phyloP scores from a whole-genome alignment of 2,113 vertebrate species.

The Cyrtonyx montezumae region DNA sequence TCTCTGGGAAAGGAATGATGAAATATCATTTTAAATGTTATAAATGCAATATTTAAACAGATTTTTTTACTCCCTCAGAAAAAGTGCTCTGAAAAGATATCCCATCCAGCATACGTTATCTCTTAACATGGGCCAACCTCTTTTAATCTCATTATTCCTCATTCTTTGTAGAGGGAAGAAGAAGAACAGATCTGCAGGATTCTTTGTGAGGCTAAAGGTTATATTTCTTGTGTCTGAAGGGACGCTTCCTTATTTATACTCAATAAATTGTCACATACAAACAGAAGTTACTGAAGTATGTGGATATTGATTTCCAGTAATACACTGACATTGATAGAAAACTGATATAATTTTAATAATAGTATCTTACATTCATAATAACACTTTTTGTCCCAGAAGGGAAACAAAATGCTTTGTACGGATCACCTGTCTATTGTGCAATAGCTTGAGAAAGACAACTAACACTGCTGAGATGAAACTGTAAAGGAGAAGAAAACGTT shows the following conservation, averaged over 20 bases:
- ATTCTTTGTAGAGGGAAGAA: not conserved
- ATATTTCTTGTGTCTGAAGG: not conserved
- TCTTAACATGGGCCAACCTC: not conserved
- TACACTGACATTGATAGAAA: slow-evolving; percentile 8
- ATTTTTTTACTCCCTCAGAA: not conserved
- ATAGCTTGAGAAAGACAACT: not conserved
- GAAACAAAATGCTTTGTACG: not conserved
- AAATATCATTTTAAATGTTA: slow-evolving; percentile 71
- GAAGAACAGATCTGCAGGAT: not conserved
- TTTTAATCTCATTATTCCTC: slow-evolving; percentile 33
- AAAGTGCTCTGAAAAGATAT: slow-evolving; percentile 45
- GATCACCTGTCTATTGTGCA: not conserved
- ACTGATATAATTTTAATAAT: not conserved
- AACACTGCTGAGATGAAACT: not conserved
- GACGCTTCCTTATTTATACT: slow-evolving; percentile 6
- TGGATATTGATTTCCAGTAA: slow-evolving; percentile 49
- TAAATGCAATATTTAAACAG: slow-evolving; percentile 67
- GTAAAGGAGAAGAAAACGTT: not conserved
- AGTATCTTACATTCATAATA: not conserved
- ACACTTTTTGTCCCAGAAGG: not conserved
- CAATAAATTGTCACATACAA: slow-evolving; percentile 25
- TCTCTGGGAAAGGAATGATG: slow-evolving; percentile 59
- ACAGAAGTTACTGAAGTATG: slow-evolving; percentile 25
- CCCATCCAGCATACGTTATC: not conserved
- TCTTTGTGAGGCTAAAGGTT: not conserved